phyloP scores from a whole-genome alignment of 2,888 invertebrate genomes.

The Lydus trimaculatus region DNA sequence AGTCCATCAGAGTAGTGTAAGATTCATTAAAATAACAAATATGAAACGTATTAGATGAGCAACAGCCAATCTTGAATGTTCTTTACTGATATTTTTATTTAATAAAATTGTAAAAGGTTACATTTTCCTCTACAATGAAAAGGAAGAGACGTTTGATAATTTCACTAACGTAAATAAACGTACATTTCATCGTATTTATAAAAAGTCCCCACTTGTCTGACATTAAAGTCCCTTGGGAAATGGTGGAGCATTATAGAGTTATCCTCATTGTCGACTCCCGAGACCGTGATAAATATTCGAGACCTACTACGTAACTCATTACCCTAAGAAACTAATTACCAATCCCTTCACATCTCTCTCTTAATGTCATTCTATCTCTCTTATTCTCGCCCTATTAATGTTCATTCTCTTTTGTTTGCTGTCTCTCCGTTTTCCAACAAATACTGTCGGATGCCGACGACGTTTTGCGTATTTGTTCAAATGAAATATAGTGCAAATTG shows the following conservation, averaged over 20 bases:
- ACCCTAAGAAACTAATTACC: slow-evolving; percentile 54
- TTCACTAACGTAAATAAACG: not conserved
- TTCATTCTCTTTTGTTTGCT: not conserved
- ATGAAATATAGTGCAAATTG: slow-evolving; percentile 37
- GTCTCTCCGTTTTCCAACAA: slow-evolving; percentile 15
- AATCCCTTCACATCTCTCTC: slow-evolving; percentile 33
- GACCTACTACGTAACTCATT: slow-evolving; percentile 56
- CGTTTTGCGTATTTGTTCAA: slow-evolving; percentile 28
- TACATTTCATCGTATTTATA: not conserved
- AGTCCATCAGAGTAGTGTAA: not conserved
- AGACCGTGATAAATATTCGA: slow-evolving; percentile 55
- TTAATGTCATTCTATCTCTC: not conserved
- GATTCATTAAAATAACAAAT: not conserved
- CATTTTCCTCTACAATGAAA: too few species aligned
- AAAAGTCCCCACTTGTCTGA: not conserved
- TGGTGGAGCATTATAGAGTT: slow-evolving; percentile 46
- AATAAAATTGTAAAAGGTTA: not conserved
- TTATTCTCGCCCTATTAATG: too few species aligned
- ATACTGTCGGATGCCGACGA: slow-evolving; percentile 27
- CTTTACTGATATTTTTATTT: not conserved
- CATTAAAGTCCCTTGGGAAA: slow-evolving; percentile 28
- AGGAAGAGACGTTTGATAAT: not conserved
- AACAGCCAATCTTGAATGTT: not conserved
- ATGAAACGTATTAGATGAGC: not conserved
- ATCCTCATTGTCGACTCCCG: slow-evolving; percentile 53